phyloP scores from a whole-genome alignment of 2,113 vertebrate species.

The Indicator maculatus region DNA sequence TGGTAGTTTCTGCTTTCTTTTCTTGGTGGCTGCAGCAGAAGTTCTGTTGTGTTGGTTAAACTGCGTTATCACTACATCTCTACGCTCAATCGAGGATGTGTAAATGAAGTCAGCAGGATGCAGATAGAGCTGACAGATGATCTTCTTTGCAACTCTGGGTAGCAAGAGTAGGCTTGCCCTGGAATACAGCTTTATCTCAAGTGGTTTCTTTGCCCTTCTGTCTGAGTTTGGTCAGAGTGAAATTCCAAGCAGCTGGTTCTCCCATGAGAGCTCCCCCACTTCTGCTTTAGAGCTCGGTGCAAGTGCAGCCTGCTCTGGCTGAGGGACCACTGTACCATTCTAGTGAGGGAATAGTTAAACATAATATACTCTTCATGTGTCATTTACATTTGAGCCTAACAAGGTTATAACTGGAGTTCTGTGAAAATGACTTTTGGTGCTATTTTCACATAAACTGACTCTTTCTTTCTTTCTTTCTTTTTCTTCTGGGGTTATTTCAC shows the following conservation, averaged over 20 bases:
- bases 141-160: slow-evolving; percentile 35
- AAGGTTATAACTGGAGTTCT: slow-evolving; percentile 58
- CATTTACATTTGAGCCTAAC: slow-evolving; percentile 63
- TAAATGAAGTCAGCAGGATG: slow-evolving; percentile 82
- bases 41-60: slow-evolving; percentile 71
- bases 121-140: slow-evolving; percentile 60
- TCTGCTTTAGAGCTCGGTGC: not conserved
- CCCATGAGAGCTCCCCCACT: not conserved
- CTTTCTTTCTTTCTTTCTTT: slow-evolving; percentile 13
- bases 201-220: slow-evolving; percentile 7
- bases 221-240: not conserved
- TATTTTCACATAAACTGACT: slow-evolving; percentile 64
- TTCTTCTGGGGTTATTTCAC: slow-evolving; percentile 67
- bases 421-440: slow-evolving; percentile 66
- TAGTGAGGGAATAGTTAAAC: slow-evolving; percentile 50
- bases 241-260: not conserved
- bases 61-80: slow-evolving; percentile 65
- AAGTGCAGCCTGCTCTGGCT: not conserved
- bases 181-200: slow-evolving; percentile 22
- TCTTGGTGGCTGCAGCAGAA: slow-evolving; percentile 46
- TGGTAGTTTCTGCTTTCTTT: not conserved
- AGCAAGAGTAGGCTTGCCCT: slow-evolving; percentile 78
- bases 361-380: slow-evolving; percentile 38
- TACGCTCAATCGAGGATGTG: slow-evolving; percentile 73
- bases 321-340: not conserved